Conservation (phyloP, 2,797 vertebrate species). For the Sebastes oblongus region DNA sequence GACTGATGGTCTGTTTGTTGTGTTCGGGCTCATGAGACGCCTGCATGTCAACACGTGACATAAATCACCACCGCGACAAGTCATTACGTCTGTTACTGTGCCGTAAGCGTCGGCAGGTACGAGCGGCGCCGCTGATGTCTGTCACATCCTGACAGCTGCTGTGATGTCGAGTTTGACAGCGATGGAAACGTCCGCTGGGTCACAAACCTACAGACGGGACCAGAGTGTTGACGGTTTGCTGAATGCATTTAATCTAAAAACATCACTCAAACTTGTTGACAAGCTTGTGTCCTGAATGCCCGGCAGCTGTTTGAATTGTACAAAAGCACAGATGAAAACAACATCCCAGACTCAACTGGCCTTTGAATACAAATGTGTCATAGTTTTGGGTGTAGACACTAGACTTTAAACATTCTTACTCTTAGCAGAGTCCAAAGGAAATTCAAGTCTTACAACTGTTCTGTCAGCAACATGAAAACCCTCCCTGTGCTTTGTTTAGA, state of each 20-base stretch:
- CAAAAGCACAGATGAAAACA: neutral
- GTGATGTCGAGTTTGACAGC: neutral
- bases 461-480: neutral
- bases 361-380: neutral
- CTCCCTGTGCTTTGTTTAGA: neutral
- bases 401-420: neutral
- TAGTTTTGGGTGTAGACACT: neutral
- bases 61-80: neutral
- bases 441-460: neutral
- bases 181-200: neutral
- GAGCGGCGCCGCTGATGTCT: neutral
- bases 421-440: neutral
- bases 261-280: neutral
- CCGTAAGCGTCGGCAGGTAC: neutral
- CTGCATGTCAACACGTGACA: neutral
- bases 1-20: conserved; percentile 3
- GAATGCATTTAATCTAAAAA: neutral
- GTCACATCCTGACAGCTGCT: neutral
- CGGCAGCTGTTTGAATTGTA: neutral
- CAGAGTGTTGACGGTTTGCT: neutral
- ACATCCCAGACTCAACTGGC: neutral
- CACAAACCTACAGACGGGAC: neutral
- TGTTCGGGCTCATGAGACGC: neutral
- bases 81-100: neutral
- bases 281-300: neutral